Conservation (phyloP, 1,140 invertebrate genomes). For the Cryptotermes secundus region DNA sequence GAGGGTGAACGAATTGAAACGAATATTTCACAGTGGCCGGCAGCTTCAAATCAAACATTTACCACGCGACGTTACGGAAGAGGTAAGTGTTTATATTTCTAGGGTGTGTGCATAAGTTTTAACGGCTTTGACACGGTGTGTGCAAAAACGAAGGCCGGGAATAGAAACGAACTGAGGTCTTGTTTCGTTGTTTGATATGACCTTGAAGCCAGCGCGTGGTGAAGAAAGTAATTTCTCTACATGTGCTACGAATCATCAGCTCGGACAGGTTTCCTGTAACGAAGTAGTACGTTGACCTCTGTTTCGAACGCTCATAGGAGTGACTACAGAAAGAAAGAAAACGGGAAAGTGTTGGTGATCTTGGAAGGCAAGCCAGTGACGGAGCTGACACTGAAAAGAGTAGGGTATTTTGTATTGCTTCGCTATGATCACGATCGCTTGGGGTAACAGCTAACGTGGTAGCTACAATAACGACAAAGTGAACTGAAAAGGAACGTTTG, state of each 20-base stretch:
- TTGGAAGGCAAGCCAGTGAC: not conserved
- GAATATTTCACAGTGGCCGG: constrained; percentile 49
- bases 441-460: not conserved
- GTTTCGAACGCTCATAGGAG: not conserved
- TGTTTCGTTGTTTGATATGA: not conserved
- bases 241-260: not conserved
- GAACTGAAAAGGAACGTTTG: not conserved
- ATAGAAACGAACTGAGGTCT: not conserved
- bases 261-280: not conserved
- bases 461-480: not conserved
- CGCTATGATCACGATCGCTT: not conserved
- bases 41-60: constrained; percentile 50
- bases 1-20: constrained; percentile 45
- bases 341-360: not conserved
- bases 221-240: not conserved
- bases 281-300: not conserved
- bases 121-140: not conserved
- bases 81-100: constrained; percentile 44
- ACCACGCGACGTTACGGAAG: constrained; percentile 50
- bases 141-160: not conserved
- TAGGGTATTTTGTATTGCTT: not conserved
- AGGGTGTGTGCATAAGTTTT: not conserved
- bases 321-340: not conserved
- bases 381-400: not conserved
- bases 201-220: not conserved